phyloP scores from a whole-genome alignment of 2,113 vertebrate species.

The Abramis brama region DNA sequence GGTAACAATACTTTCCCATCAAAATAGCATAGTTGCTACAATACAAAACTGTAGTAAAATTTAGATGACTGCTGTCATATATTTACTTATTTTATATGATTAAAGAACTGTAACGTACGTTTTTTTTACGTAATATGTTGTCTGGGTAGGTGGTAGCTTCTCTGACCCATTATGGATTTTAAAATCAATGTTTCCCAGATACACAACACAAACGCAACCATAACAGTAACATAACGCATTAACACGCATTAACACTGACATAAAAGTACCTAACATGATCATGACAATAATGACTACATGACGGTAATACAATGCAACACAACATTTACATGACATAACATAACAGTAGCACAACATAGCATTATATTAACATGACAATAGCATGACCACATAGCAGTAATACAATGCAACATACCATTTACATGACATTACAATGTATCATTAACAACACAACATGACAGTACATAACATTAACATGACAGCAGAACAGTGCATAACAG shows the following conservation, averaged over 20 bases:
- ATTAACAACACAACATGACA: too few species aligned
- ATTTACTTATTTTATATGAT: not conserved
- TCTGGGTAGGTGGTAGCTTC: too few species aligned
- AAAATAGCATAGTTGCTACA: not conserved
- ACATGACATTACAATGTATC: too few species aligned
- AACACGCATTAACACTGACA: not conserved
- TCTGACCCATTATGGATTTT: not conserved
- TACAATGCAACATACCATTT: not conserved
- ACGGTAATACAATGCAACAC: not conserved
- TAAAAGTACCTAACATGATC: not conserved
- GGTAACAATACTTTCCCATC: not conserved
- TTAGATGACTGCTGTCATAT: not conserved
- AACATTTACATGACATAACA: not conserved
- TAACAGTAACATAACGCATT: not conserved
- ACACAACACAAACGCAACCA: not conserved
- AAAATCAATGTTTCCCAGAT: not conserved
- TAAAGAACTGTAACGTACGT: too few species aligned
- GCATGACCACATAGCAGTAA: not conserved
- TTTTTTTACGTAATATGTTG: too few species aligned
- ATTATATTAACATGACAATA: too few species aligned
- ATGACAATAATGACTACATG: not conserved
- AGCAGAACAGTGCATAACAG: too few species aligned
- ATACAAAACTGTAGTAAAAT: not conserved
- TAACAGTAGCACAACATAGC: not conserved
- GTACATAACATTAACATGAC: not conserved